phyloP scores from a whole-genome alignment of 2,888 invertebrate genomes.

The Melolontha melolontha region DNA sequence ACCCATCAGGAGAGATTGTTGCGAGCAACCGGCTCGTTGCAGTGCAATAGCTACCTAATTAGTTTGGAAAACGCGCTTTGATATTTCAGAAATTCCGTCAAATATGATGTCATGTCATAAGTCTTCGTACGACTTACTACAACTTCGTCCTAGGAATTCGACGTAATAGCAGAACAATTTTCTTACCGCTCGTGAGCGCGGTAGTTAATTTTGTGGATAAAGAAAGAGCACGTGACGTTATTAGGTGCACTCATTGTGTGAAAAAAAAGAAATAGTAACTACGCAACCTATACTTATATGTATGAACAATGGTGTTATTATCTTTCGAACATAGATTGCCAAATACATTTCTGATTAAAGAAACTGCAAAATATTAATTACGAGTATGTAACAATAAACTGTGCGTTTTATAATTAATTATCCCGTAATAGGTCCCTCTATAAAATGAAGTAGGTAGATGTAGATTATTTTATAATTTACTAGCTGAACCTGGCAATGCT shows the following conservation, averaged over 20 bases:
- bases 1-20: constrained; percentile 1
- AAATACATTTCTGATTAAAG: too few species aligned
- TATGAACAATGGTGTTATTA: too few species aligned
- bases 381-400: too few species aligned
- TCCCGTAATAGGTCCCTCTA: too few species aligned
- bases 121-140: neutral
- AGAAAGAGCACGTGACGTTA: constrained; percentile 25
- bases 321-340: too few species aligned
- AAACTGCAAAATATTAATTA: too few species aligned
- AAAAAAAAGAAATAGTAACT: constrained; percentile 5
- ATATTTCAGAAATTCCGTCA: constrained; percentile 22
- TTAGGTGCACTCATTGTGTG: constrained; percentile 22
- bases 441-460: too few species aligned
- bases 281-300: too few species aligned
- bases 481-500: too few species aligned
- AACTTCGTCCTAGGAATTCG: constrained; percentile 3
- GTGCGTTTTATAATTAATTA: too few species aligned
- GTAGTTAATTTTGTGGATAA: constrained; percentile 29
- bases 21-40: neutral
- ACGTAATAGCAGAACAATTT: constrained; percentile 13
- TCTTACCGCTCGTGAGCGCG: constrained; percentile 1
- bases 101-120: constrained; percentile 25
- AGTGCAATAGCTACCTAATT: constrained; percentile 5
- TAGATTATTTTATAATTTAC: too few species aligned
- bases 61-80: constrained; percentile 10